Percentiles rank a stretch among this genome's conserved stretches.
Evolutionary conservation across 2,888 invertebrate species (phyloP).

Genomic region (Clitarchus hookeri): DNA sequence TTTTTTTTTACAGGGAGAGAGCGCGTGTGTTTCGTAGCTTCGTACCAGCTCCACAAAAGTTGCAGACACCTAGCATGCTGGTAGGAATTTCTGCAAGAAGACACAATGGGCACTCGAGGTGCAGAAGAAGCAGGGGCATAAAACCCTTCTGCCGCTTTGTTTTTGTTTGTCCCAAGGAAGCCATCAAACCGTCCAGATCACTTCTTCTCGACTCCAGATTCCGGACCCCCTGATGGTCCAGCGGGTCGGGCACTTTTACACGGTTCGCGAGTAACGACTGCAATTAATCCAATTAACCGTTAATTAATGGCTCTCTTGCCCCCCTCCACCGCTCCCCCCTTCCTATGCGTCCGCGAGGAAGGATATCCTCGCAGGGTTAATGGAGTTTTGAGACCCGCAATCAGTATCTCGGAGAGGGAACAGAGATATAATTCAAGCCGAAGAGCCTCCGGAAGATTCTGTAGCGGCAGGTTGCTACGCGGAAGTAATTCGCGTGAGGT

Average conservation of each 20-base stretch:
- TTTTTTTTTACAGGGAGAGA: too few relatives aligned
- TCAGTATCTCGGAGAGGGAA: constrained; percentile 21
- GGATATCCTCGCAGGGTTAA: constrained; percentile 53
- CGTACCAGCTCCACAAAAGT: neutral
- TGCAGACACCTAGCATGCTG: neutral
- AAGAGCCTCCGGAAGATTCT: constrained; percentile 19
- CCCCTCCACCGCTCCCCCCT: neutral
- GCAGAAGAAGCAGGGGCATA: neutral
- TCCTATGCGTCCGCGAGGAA: neutral
- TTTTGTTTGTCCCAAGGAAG: constrained; percentile 6
- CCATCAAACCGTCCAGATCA: constrained; percentile 14
- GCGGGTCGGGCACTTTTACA: constrained; percentile 14
- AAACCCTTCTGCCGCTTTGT: neutral
- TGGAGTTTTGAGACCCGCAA: constrained; percentile 55
- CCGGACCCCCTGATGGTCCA: neutral
- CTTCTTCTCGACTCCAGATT: neutral
- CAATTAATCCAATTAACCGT: constrained; percentile 62
- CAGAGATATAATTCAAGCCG: constrained; percentile 10
- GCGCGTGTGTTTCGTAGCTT: too few relatives aligned
- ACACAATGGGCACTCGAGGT: neutral
- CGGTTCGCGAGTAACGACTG: constrained; percentile 55
- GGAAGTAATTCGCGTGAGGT: neutral
- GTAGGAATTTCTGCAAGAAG: neutral
- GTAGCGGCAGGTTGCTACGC: neutral
- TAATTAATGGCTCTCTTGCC: constrained; percentile 58